phyloP scores from a whole-genome alignment of 2,797 vertebrate species.

The Pangasius mekongensis region DNA sequence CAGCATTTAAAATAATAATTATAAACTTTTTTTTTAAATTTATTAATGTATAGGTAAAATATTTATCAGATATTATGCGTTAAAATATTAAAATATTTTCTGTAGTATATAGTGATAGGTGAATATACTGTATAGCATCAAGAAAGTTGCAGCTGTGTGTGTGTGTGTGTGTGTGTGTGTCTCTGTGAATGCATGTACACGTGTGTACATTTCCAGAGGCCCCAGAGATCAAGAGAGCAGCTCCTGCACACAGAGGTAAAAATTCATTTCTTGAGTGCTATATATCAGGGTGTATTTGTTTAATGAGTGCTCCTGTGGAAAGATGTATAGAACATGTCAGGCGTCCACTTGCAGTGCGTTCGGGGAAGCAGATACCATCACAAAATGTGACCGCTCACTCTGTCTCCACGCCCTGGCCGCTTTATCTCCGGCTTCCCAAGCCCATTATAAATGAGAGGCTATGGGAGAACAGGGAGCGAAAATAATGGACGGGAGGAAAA shows the following conservation, averaged over 20 bases:
- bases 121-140: background rate
- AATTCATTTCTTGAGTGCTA: conserved; percentile 87
- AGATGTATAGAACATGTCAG: conserved; percentile 96
- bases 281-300: conserved; percentile 88
- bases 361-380: conserved; percentile 90
- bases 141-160: background rate
- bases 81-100: background rate
- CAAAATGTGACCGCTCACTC: conserved; percentile 89
- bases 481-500: conserved; percentile 81
- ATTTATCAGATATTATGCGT: background rate
- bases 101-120: background rate
- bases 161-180: conserved; percentile 15
- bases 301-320: conserved; percentile 89
- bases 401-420: conserved; percentile 81
- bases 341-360: conserved; percentile 85
- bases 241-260: conserved; percentile 73
- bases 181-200: background rate
- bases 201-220: conserved; percentile 61
- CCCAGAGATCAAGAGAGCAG: conserved; percentile 71
- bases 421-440: conserved; percentile 86
- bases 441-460: conserved; percentile 93
- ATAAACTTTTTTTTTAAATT: too few relatives aligned
- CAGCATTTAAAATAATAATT: background rate
- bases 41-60: background rate
- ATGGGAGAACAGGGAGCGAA: conserved; percentile 82